These are phyloP conservation scores for Polydesmus complanatus DNA, from an alignment of 2,888 invertebrate species.

Conservation along the genomic window DNA sequence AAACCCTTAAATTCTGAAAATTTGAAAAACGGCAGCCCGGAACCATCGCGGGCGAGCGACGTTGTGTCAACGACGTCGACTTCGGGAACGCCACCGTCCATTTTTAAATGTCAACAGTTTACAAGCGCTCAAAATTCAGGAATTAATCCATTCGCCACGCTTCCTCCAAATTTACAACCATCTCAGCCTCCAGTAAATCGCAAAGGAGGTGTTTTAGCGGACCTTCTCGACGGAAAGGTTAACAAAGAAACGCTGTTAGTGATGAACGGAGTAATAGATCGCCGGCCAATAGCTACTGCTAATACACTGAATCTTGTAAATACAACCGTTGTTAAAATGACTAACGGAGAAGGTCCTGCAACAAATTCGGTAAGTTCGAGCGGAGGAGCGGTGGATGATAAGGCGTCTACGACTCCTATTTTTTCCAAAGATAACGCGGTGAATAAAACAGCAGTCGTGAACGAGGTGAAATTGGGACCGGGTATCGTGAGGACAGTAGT, in stretches of 20 bases:
- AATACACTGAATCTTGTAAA: neutral
- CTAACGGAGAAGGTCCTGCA: neutral
- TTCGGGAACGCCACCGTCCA: constrained; percentile 4
- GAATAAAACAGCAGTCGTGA: neutral
- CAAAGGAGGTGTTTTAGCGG: constrained; percentile 50
- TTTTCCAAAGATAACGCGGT: constrained; percentile 1
- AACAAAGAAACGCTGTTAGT: constrained; percentile 38
- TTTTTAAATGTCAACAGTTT: constrained; percentile 11
- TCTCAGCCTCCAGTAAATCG: constrained; percentile 11
- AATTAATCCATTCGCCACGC: constrained; percentile 7
- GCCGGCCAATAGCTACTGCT: constrained; percentile 2
- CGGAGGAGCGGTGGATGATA: neutral
- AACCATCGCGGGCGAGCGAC: neutral
- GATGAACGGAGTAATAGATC: constrained; percentile 39
- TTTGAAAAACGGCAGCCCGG: neutral
- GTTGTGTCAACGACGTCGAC: neutral
- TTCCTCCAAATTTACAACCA: constrained; percentile 4
- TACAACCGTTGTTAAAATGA: constrained; percentile 10
- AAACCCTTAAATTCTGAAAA: neutral
- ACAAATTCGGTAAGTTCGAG: neutral
- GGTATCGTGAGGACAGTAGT: constrained; percentile 2
- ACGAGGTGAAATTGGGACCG: neutral
- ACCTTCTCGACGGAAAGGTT: constrained; percentile 63
- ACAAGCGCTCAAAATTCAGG: constrained; percentile 9
- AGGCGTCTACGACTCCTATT: neutral